phyloP scores from a whole-genome alignment of 2,113 vertebrate species.

The Cyanoderma ruficeps region DNA sequence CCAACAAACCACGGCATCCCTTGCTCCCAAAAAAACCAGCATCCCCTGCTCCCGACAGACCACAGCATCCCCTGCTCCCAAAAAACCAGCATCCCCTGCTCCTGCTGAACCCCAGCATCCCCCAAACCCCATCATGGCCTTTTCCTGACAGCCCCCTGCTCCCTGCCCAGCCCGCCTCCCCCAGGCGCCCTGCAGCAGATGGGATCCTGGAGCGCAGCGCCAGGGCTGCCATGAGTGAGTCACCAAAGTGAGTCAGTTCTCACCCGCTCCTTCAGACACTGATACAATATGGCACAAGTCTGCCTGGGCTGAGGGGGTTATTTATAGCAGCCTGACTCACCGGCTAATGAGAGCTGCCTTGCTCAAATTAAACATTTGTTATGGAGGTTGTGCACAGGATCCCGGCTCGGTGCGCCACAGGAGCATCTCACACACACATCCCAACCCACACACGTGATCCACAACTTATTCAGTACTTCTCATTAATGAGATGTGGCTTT shows the following conservation, averaged over 20 bases:
- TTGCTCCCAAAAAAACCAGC: neutral
- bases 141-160: no score
- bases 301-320: neutral
- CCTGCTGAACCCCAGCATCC: neutral
- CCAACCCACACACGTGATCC: neutral
- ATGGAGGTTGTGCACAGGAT: neutral
- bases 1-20: rapidly evolving
- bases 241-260: slow-evolving; percentile 32
- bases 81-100: neutral
- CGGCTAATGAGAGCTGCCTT: neutral
- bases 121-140: no score
- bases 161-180: neutral
- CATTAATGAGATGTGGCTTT: neutral
- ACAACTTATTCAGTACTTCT: neutral
- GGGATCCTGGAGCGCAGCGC: neutral
- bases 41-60: neutral
- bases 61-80: neutral
- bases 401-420: neutral
- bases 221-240: neutral
- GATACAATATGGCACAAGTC: slow-evolving; percentile 36
- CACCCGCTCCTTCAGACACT: slow-evolving; percentile 22
- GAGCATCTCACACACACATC: neutral
- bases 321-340: slow-evolving; percentile 61
- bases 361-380: neutral
- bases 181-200: neutral